phyloP scores from a whole-genome alignment of 2,797 vertebrate genomes.

The Coranthus polyacanthus region DNA sequence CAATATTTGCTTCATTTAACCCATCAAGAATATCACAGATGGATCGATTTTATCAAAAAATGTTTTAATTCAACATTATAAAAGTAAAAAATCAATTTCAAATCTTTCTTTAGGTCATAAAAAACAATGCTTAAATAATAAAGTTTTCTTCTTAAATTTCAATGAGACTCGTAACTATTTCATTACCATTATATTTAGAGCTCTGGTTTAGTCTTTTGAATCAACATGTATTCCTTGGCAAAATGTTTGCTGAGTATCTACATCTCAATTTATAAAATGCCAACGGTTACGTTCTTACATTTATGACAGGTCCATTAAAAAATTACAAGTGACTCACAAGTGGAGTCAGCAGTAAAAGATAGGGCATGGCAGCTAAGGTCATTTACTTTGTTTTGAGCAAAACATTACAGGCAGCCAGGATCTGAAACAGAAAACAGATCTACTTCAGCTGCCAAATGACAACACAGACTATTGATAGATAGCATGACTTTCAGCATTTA shows the following conservation, averaged over 20 bases:
- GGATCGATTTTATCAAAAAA: too few relatives aligned
- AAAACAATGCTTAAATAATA: too few relatives aligned
- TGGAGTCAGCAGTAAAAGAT: constrained; percentile 58
- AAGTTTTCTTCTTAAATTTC: constrained; percentile 9
- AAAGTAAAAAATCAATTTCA: too few relatives aligned
- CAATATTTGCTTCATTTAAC: not conserved
- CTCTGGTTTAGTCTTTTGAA: not conserved
- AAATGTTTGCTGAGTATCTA: constrained; percentile 30
- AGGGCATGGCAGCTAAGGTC: constrained; percentile 40
- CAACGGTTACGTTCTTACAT: constrained; percentile 10
- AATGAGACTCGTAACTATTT: not conserved
- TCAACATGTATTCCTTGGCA: constrained; percentile 12
- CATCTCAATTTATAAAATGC: constrained; percentile 25
- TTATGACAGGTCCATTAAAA: constrained; percentile 21
- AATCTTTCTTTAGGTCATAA: not conserved
- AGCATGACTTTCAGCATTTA: constrained; percentile 21
- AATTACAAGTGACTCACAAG: constrained; percentile 22
- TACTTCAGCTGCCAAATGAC: constrained; percentile 36
- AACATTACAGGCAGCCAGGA: constrained; percentile 46
- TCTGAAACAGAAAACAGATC: constrained; percentile 12
- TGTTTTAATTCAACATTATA: too few relatives aligned
- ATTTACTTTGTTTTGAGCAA: constrained; percentile 55
- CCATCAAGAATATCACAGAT: too few relatives aligned
- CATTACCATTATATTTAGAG: constrained; percentile 1
- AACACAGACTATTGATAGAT: constrained; percentile 54